A percentile compares a stretch with the other conserved stretches of the same genome.
These are phyloP conservation scores for Chionoecetes opilio DNA, from an alignment of 1,140 invertebrate genomes.

Conservation along the genomic window DNA sequence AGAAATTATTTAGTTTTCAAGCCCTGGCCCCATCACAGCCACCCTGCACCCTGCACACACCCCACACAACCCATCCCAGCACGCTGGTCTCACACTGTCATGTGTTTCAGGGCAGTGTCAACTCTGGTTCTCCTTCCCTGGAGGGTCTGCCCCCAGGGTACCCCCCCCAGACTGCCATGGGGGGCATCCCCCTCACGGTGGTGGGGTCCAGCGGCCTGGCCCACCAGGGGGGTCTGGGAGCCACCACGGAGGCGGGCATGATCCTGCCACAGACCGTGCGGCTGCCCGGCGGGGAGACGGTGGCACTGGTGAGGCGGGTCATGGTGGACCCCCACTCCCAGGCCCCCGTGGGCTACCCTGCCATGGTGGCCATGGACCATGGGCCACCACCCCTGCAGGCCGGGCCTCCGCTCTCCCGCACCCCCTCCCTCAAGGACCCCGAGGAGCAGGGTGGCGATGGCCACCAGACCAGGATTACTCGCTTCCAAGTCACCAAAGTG, in stretches of 20 bases:
- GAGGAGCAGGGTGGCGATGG: constrained; percentile 47
- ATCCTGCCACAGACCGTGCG: constrained; percentile 70
- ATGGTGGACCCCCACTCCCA: constrained; percentile 54
- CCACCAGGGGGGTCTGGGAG: constrained; percentile 31
- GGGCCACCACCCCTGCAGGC: background rate
- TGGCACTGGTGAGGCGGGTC: constrained; percentile 57
- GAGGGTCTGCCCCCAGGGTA: constrained; percentile 65
- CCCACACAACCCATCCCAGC: background rate
- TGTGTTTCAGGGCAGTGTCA: constrained; percentile 56
- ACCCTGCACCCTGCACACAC: background rate
- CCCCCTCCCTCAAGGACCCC: constrained; percentile 59
- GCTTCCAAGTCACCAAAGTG: constrained; percentile 76
- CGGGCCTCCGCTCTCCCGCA: background rate
- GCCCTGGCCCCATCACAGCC: too few relatives aligned
- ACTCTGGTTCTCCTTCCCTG: constrained; percentile 59
- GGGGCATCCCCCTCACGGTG: constrained; percentile 53
- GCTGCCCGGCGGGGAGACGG: constrained; percentile 66
- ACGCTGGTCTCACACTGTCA: background rate
- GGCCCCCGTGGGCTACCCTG: constrained; percentile 31
- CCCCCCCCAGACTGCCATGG: constrained; percentile 59
- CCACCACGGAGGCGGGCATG: background rate
- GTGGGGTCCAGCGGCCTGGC: constrained; percentile 31
- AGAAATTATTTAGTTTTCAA: too few relatives aligned
- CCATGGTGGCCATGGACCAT: constrained; percentile 60
- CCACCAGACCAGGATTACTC: constrained; percentile 63